Evolutionary conservation across 2,797 vertebrate species (phyloP).

Genomic region (Pseudochirops corinnae): DNA sequence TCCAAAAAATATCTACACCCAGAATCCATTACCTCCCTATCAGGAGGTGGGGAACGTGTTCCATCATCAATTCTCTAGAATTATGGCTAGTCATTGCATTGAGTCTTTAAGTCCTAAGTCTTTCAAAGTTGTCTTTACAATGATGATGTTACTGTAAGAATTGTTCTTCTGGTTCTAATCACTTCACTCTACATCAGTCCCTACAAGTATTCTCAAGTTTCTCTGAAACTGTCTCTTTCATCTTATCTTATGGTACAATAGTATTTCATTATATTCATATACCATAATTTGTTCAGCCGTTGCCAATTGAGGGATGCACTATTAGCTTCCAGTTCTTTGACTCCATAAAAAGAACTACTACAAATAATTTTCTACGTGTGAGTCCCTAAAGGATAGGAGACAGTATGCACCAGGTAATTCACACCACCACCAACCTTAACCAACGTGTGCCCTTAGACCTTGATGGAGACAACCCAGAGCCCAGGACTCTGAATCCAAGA

Average conservation of each 20-base stretch:
- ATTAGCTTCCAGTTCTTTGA: background rate
- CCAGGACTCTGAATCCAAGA: background rate
- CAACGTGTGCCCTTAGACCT: background rate
- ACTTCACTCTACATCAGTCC: background rate
- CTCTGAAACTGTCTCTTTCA: background rate
- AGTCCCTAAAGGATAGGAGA: background rate
- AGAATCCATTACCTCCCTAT: background rate
- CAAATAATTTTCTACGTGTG: background rate
- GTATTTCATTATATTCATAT: background rate
- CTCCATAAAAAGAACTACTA: background rate
- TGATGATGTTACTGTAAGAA: background rate
- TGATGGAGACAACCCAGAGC: background rate
- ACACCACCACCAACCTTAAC: background rate
- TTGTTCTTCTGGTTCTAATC: background rate
- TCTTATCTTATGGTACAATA: background rate
- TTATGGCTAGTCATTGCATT: background rate
- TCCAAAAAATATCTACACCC: background rate
- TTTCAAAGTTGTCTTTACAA: background rate
- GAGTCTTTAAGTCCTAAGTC: background rate
- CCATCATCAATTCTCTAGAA: background rate
- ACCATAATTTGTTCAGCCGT: background rate
- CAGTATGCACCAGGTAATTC: background rate
- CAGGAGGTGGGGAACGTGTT: background rate
- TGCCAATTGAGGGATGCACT: background rate
- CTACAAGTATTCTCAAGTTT: background rate